Conservation (phyloP, 2,888 invertebrate species). For the Aphelenchoides bicaudatus region DNA sequence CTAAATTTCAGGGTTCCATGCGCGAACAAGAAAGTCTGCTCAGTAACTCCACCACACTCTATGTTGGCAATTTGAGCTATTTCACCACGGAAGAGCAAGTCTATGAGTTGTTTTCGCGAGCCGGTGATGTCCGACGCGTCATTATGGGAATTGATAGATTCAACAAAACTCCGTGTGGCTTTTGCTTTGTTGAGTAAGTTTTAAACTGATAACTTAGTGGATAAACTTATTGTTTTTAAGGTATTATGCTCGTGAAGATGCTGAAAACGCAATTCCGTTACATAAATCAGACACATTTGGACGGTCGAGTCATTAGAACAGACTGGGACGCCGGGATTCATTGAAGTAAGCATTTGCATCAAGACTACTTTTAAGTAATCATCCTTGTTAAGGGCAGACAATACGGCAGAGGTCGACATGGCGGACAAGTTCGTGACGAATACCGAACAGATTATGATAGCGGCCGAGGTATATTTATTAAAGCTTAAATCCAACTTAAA, state of each 20-base stretch:
- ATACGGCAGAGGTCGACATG: conserved; percentile 93
- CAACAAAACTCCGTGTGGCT: conserved; percentile 97
- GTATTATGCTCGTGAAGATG: conserved; percentile 66
- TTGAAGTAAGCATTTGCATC: no score
- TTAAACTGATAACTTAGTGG: background rate
- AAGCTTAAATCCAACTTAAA: no score
- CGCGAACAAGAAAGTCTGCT: conserved; percentile 70
- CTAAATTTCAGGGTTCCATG: conserved; percentile 45
- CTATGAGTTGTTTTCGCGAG: conserved; percentile 88
- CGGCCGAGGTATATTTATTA: conserved; percentile 88
- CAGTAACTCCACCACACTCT: conserved; percentile 76
- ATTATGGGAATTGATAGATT: conserved; percentile 97
- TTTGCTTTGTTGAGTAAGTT: conserved; percentile 88
- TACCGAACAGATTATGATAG: conserved; percentile 94
- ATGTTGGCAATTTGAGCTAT: conserved; percentile 94
- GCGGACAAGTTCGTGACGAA: conserved; percentile 97
- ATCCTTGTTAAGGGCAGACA: conserved; percentile 94
- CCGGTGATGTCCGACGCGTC: conserved; percentile 85
- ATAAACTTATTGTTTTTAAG: conserved; percentile 42
- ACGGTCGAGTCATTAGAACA: conserved; percentile 90
- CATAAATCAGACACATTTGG: conserved; percentile 85
- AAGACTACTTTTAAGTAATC: no score
- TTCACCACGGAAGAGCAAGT: conserved; percentile 92
- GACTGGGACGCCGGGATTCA: conserved; percentile 99
- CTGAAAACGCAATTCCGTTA: conserved; percentile 71